phyloP scores from a whole-genome alignment of 2,797 vertebrate species.

The Emys orbicularis region DNA sequence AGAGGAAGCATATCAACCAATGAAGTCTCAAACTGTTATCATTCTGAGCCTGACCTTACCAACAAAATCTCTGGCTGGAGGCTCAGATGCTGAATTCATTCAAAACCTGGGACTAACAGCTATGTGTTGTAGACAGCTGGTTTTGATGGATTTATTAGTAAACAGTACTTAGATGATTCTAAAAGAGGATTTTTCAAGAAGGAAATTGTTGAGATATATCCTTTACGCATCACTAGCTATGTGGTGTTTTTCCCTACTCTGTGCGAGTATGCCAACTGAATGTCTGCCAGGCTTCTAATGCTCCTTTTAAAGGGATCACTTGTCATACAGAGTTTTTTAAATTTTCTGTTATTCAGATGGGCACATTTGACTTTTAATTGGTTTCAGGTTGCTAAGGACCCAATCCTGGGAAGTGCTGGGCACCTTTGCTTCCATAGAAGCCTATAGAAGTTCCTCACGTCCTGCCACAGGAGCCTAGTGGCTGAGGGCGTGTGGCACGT shows the following conservation, averaged over 20 bases:
- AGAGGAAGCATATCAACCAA: background rate
- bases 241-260: slow-evolving; percentile 37
- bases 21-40: background rate
- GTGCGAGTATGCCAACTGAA: slow-evolving; percentile 60
- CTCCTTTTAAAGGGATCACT: slow-evolving; percentile 43
- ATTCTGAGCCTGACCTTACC: background rate
- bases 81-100: slow-evolving; percentile 18
- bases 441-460: background rate
- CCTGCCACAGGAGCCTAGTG: background rate
- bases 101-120: slow-evolving; percentile 5
- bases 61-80: background rate
- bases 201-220: slow-evolving; percentile 47
- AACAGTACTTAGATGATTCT: slow-evolving; percentile 6
- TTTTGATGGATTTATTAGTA: background rate
- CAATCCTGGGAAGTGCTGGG: background rate
- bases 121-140: slow-evolving; percentile 7
- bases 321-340: background rate
- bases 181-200: slow-evolving; percentile 28
- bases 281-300: slow-evolving; percentile 34
- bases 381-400: background rate
- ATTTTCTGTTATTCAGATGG: slow-evolving; percentile 57
- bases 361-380: slow-evolving; percentile 53
- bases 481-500: background rate
- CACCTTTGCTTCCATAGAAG: accelerated
- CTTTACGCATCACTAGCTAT: slow-evolving; percentile 55